Evolutionary conservation across 1,140 invertebrate genomes (phyloP).

Genomic region (Lucilia sericata): DNA sequence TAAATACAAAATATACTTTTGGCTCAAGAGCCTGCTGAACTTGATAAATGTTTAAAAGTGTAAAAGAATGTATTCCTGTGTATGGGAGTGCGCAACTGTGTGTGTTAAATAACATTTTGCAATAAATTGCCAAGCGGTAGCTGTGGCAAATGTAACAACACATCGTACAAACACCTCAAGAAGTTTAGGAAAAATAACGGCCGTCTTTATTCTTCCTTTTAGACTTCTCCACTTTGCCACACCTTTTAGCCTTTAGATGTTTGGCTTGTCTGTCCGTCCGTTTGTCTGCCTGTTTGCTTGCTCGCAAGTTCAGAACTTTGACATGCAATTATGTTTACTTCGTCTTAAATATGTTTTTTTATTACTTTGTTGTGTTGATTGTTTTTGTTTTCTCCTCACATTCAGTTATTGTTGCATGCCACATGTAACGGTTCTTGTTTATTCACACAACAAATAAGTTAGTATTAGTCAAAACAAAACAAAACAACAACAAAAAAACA

Average conservation of each 20-base stretch:
- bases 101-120: not conserved
- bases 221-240: not conserved
- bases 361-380: not conserved
- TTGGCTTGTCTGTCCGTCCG: too few relatives aligned
- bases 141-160: not conserved
- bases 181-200: not conserved
- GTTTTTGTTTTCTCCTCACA: not conserved
- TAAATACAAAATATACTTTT: not conserved
- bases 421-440: constrained; percentile 16
- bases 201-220: not conserved
- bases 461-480: not conserved
- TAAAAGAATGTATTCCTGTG: not conserved
- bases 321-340: constrained; percentile 39
- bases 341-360: not conserved
- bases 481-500: too few relatives aligned
- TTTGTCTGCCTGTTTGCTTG: too few relatives aligned
- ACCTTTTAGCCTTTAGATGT: not conserved
- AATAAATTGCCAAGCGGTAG: not conserved
- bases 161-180: not conserved
- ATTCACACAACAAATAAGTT: not conserved
- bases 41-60: not conserved
- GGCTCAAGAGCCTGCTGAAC: not conserved
- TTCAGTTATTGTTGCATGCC: not conserved
- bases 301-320: not conserved
- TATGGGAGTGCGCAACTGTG: too few relatives aligned